A percentile compares a stretch with the other conserved stretches of the same genome.
Conservation (phyloP, 2,888 invertebrate species). For the Scaptomyza flava region DNA sequence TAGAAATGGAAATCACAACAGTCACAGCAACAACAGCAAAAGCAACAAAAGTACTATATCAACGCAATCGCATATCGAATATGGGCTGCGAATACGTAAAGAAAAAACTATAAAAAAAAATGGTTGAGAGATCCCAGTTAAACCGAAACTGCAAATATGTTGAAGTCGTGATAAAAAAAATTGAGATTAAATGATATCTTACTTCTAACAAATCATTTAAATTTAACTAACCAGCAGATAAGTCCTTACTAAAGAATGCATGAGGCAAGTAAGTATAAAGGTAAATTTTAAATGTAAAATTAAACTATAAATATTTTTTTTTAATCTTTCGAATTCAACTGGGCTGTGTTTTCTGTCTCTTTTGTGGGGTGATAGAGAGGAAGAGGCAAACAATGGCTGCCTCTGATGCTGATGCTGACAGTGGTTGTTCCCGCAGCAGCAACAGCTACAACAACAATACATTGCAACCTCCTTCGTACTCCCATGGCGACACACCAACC, state of each 20-base stretch:
- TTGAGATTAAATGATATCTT: neutral
- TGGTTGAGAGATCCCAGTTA: slow-evolving; percentile 27
- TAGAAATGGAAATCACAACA: slow-evolving; percentile 68
- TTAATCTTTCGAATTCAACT: slow-evolving; percentile 17
- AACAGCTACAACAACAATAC: slow-evolving; percentile 40
- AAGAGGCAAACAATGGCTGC: slow-evolving; percentile 67
- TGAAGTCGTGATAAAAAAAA: neutral
- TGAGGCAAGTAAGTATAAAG: neutral
- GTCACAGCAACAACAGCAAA: slow-evolving; percentile 21
- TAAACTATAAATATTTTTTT: neutral
- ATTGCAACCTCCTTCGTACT: slow-evolving; percentile 62
- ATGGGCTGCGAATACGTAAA: slow-evolving; percentile 46
- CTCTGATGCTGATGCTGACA: slow-evolving; percentile 59
- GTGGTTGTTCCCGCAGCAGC: slow-evolving; percentile 62
- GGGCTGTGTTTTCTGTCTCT: slow-evolving; percentile 22
- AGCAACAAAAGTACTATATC: slow-evolving; percentile 2
- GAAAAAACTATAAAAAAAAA: slow-evolving; percentile 8
- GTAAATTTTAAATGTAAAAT: neutral
- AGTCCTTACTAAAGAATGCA: neutral
- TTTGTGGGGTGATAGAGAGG: slow-evolving; percentile 30
- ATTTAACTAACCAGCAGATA: neutral
- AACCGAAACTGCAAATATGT: slow-evolving; percentile 5
- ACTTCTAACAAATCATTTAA: neutral
- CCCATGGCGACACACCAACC: slow-evolving; percentile 62
- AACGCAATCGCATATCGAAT: slow-evolving; percentile 47